Base-by-base conservation (phyloP, 2,113 vertebrate species). In the Chascanopsetta lugubris region DNA sequence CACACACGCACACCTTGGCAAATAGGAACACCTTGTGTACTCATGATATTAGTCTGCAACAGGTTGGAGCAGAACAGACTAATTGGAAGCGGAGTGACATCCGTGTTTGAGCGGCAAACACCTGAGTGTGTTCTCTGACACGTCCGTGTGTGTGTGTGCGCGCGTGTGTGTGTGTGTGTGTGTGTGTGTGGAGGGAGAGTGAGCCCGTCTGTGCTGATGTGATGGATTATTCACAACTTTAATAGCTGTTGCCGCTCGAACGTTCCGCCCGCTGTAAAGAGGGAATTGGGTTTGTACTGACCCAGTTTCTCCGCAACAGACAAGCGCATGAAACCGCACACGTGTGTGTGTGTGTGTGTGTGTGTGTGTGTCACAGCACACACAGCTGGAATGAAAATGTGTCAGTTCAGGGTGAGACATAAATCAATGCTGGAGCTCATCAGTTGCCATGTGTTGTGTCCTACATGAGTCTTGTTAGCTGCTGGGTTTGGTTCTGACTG, bases 171-270 rank as follows among this genome's bases (percentile, higher is more conserved):
- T 17, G 12, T 26, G 54, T 18, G 22, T 29, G 17, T 17, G 18
- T 30, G 6, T 29, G 6, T 1, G 15, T 1, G n/a, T 29, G 43
- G 43, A 57, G 47, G 30, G n/a, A 6, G 26, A 8, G 66, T 18
- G 40, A 42, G 38, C 38, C 6, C 40, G 45, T 55, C 40, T 68
- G 57, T 61, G 50, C 54, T 54, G 56, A 61, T 69, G 61, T 65
- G 80, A 88, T 86, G 72, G 79, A 85, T 90, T 85, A 89, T 83
- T 87, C 79, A 75, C 75, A 69, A 51, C 51, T 77, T 65, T 61
- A 79, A 73, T 72, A 68, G 65, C 68, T 77, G 67, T 66, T 82
- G 51, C 69, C 74, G 67, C 86, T 62, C 26, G 50, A 82, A 75
- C 22, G 34, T 72, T 88, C 63, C 10, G 22, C 56, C 47, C 32